Evolutionary conservation across 2,113 vertebrate genomes (phyloP).

Genomic region (Pao palembangensis): DNA sequence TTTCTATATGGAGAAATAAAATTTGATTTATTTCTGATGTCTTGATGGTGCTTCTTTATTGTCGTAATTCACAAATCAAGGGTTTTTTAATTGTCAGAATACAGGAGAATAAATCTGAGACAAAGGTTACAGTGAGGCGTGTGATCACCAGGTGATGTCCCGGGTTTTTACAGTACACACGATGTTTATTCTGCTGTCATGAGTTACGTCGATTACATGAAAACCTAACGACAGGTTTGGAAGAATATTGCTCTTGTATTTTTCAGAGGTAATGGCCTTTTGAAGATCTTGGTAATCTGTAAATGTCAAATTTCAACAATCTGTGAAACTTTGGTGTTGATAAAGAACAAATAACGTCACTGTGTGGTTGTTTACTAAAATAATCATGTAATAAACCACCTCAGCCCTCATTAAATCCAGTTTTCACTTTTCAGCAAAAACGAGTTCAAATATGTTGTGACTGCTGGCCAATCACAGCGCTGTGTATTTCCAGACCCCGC

Average conservation of each 20-base stretch:
- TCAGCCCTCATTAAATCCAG: too few relatives aligned
- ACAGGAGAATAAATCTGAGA: neutral
- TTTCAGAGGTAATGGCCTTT: too few relatives aligned
- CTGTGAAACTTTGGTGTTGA: too few relatives aligned
- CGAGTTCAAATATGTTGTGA: neutral
- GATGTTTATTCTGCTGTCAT: neutral
- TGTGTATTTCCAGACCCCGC: conserved; percentile 22
- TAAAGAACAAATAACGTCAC: too few relatives aligned
- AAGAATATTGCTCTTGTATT: too few relatives aligned
- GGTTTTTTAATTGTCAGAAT: neutral
- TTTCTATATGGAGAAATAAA: conserved; percentile 76
- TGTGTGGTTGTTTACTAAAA: too few relatives aligned
- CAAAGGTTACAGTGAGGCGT: neutral
- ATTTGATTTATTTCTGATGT: conserved; percentile 69
- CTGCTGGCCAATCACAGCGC: conserved; percentile 11
- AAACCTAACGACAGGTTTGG: too few relatives aligned
- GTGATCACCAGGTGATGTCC: neutral
- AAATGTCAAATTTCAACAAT: too few relatives aligned
- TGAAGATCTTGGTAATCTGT: too few relatives aligned
- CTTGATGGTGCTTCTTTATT: conserved; percentile 26
- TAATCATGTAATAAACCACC: too few relatives aligned
- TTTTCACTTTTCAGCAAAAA: too few relatives aligned
- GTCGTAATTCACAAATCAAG: neutral
- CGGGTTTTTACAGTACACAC: neutral
- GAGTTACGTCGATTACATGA: too few relatives aligned